Evolutionary conservation across 1,140 invertebrate species (phyloP), one percentile per base, ranked within the genome.

Genomic region (Drosophila tristis): DNA sequence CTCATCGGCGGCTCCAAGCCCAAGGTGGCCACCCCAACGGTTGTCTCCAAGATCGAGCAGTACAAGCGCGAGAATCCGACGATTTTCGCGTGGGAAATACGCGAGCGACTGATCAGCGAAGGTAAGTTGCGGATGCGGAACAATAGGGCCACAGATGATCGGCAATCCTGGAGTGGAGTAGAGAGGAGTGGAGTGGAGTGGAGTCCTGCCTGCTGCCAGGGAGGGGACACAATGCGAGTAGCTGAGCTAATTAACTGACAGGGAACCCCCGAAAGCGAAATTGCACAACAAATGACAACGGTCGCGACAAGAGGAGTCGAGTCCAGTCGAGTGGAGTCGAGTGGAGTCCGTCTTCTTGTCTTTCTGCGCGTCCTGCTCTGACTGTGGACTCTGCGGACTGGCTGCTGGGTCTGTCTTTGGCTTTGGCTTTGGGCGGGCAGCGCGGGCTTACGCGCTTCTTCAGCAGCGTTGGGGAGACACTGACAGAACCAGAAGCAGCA

Each of bases 1-100:
- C 95, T 99, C 73, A 99, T 99, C 80, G 99, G 98, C 50, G 99
- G 99, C 51, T 99, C 98, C 92, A 99, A 99, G 93, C 98, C 98
- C 2, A 98, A 99, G 93, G 99, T 99, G 60, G 98, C 98, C 67
- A 99, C 98, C 16, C 97, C 98, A 5, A 97, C 97, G 8, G 97
- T 98, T 35, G 97, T 98, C 26, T 96, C 96, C 65, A 98, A 98
- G 94, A 98, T 98, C 91, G 97, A 98, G 93, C 97, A 98, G 92
- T 98, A 98, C 94, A 98, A 98, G 94, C 93, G 97, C 73, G 97
- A 98, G 92, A 98, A 98, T 93, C 97, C 97, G 16, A 98, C 98
- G 64, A 98, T 99, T 93, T 98, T 98, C 94, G 98, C 98, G 29
- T 98, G 97, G 97, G 97, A 98, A 94, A 98, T 98, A 74, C 94